Base-by-base conservation (phyloP, 2,113 vertebrate genomes). In the Tyto alba region DNA sequence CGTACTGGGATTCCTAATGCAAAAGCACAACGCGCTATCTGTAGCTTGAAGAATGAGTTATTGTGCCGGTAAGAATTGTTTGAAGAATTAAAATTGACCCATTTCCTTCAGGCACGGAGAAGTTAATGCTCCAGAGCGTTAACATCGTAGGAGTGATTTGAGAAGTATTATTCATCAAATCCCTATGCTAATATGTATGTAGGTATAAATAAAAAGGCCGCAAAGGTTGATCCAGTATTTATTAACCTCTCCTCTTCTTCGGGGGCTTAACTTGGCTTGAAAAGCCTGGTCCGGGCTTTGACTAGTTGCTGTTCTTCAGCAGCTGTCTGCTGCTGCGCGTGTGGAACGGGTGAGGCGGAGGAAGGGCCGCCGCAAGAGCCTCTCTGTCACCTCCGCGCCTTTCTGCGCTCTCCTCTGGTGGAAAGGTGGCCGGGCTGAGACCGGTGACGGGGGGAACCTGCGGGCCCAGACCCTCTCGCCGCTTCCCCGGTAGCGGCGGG, bases 41-140 rank as follows among this genome's bases (percentile, higher is more conserved):
- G 72, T 34, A 72, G 81, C 89, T 64, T 19, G 52, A 16, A 96
- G 91, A 94, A 76, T 81, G 81, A 95, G 83, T 95, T 95, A 52
- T 88, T 98, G 94, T 97, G 94, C 89, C 30, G 4, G 56, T 47
- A 75, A 66, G 85, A 95, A 91, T 95, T 93, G 93, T 97, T 95
- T 90, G 91, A 96, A 85, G 95, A 97, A 88, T 95, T 95, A 88
- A 97, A 96, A 97, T 87, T 88, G 97, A 96, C 96, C 94, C 82
- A 16, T 91, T 96, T 96, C 97, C 95, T 97, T 92, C 63, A 94
- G 97, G 95, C 82, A 59, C 57, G 22, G 69, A 36, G 55, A 73
- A 93, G 84, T 82, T 91, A 94, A 90, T 95, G 40, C 88, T 87
- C 76, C 2, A 3, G 93, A 84, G 85, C 43, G 69, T 79, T 94